A percentile compares a stretch with the other conserved stretches of the same genome.
Evolutionary conservation across 1,140 invertebrate species (phyloP).

Genomic region (Cotesia glomerata): DNA sequence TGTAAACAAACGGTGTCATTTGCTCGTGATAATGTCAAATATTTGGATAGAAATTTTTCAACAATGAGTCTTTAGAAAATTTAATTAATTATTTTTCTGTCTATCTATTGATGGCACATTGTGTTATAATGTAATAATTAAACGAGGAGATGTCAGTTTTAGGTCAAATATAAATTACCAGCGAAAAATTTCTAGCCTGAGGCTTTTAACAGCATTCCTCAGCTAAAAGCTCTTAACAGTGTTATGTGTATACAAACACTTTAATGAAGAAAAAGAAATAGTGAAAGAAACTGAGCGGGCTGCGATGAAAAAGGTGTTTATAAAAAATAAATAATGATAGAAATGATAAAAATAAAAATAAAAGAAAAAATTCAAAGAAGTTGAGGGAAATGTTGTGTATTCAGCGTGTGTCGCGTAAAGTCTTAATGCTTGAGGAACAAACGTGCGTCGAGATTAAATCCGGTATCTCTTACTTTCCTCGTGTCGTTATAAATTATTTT

Average conservation of each 20-base stretch:
- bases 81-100: no score
- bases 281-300: not conserved
- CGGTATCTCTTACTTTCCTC: constrained; percentile 3
- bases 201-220: constrained; percentile 19
- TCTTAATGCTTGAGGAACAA: constrained; percentile 17
- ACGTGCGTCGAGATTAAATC: constrained; percentile 23
- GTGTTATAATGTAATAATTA: no score
- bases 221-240: constrained; percentile 24
- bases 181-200: constrained; percentile 15
- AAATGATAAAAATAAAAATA: not conserved
- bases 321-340: not conserved
- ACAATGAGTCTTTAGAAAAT: no score
- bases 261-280: not conserved
- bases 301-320: not conserved
- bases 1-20: not conserved
- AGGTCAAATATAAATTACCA: not conserved
- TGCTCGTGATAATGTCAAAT: not conserved
- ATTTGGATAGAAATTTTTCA: not conserved
- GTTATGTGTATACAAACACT: not conserved
- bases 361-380: not conserved
- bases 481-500: constrained; percentile 38
- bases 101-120: no score
- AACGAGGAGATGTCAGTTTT: no score
- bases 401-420: not conserved
- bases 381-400: no score